Conservation (phyloP, 2,113 vertebrate species). For the Onychostoma macrolepis region DNA sequence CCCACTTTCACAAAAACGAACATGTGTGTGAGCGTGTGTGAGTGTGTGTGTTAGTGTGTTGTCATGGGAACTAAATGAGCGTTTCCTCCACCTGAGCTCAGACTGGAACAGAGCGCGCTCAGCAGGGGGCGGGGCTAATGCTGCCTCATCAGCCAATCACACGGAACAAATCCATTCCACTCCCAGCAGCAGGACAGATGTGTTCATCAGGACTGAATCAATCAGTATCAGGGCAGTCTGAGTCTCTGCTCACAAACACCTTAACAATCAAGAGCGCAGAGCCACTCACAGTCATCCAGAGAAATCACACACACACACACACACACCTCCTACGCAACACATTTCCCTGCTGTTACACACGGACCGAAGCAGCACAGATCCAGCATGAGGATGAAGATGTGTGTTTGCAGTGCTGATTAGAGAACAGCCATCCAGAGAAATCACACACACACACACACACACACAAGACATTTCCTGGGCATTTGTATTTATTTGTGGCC, state of each 20-base stretch:
- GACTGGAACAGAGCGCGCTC: conserved; percentile 52
- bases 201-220: not conserved
- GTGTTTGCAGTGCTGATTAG: not conserved
- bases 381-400: not conserved
- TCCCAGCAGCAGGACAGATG: conserved; percentile 26
- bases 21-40: not conserved
- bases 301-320: conserved; percentile 2
- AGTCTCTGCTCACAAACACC: not conserved
- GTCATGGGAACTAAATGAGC: conserved; percentile 53
- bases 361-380: not conserved
- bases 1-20: too few relatives aligned
- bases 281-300: not conserved
- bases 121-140: conserved; percentile 62
- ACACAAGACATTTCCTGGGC: not conserved
- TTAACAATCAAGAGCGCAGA: not conserved
- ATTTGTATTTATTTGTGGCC: conserved; percentile 20
- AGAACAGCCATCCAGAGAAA: not conserved
- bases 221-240: not conserved
- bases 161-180: conserved; percentile 50
- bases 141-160: conserved; percentile 54
- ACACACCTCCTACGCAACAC: conserved; percentile 36
- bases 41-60: not conserved
- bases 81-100: conserved; percentile 54
- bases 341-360: conserved; percentile 33
- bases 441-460: not conserved